Conservation (phyloP, 2,797 vertebrate genomes). For the Danio aesculapii region DNA sequence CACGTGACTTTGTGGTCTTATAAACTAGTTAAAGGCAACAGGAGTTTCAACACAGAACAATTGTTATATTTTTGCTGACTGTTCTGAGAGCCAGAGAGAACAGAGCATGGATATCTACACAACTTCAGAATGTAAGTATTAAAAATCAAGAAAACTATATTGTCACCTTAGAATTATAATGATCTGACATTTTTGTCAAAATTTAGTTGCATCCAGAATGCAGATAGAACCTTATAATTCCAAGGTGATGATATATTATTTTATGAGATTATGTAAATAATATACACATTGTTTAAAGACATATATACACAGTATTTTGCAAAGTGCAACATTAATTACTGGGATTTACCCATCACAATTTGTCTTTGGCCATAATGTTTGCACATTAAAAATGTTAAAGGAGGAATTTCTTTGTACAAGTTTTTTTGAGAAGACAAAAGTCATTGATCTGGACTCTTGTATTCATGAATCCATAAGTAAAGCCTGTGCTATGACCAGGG, state of each 20-base stretch:
- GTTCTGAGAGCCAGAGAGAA: not conserved
- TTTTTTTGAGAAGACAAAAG: no score
- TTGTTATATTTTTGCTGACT: not conserved
- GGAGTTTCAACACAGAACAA: constrained; percentile 4
- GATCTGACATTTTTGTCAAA: no score
- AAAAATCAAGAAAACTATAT: not conserved
- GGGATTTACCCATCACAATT: not conserved
- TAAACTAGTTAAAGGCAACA: constrained; percentile 60
- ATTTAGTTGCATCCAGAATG: no score
- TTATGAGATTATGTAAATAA: not conserved
- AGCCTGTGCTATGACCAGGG: no score
- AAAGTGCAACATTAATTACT: not conserved
- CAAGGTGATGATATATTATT: not conserved
- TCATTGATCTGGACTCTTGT: no score
- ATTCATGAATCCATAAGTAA: no score
- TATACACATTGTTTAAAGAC: not conserved
- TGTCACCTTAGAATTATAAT: no score
- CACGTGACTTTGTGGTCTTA: constrained; percentile 72
- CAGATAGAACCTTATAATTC: no score
- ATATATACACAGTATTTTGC: not conserved
- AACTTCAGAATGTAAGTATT: constrained; percentile 65
- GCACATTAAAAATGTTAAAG: no score
- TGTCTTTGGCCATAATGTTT: no score
- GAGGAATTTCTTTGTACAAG: no score
- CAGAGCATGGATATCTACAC: constrained; percentile 22